Evolutionary conservation across 2,797 vertebrate genomes (phyloP), one percentile per base, ranked within the genome.

Genomic region (Lindbergichthys nudifrons): DNA sequence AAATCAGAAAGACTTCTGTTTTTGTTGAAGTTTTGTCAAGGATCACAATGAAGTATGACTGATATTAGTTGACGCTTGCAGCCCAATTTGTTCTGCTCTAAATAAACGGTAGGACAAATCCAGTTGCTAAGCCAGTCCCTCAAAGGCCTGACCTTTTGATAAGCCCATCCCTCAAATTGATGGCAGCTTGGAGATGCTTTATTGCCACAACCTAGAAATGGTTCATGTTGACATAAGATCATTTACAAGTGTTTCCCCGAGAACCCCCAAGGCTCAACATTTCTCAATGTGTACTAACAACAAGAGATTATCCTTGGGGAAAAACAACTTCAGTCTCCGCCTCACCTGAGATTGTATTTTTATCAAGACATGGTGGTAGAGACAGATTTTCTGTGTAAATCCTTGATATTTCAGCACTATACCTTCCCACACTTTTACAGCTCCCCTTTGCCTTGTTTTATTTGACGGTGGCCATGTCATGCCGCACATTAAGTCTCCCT

Each of bases 31-130:
- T 86, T 88, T n/a, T 88, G 86, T 89, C 83, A 79, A 82, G 63
- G 73, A 83, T 86, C 78, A 70, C 70, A 74, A 51, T 85, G 79
- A 87, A 87, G 72, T 65, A 47, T 90, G 91, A 94, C 89, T 80
- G 89, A 92, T 92, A 85, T 57, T 2, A 15, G 73, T 65, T 71
- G 51, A 81, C 26, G 39, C 80, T 70, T 46, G 70, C 74, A 73
- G 83, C 84, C 86, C 80, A 77, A 66, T 92, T 91, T 91, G 1
- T 91, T 92, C 83, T 86, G 92, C 92, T 92, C 92, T 88, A 91
- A 92, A 93, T 92, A 92, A 93, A 90, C 70, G 4, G 75, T 88
- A 86, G 86, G 90, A 93, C 91, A 89, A 91, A 92, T 91, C 92
- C 89, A 87, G 83, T 86, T 79, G 73, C 86, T 82, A 79, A 89